Evolutionary conservation across 2,113 vertebrate genomes (phyloP), one percentile per base, ranked within the genome.

Genomic region (Brevimyrus niger): DNA sequence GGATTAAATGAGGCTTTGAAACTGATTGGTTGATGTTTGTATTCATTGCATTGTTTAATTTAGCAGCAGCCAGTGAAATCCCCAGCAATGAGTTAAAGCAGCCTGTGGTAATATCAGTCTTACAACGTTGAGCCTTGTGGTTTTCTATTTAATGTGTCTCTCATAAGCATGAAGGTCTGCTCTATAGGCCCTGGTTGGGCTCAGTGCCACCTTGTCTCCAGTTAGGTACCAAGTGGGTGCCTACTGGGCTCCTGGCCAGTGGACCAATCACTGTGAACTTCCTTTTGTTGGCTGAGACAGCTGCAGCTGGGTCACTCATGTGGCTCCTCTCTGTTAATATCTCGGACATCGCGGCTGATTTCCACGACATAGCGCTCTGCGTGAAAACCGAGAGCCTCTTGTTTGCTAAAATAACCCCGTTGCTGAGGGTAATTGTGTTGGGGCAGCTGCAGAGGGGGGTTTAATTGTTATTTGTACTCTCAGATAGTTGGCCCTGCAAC

Each of bases 371-470:
- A 93, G 92, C 89, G 31, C 51, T 50, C 65, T 35, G 46, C 23
- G 1, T 15, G 61, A 69, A 69, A 69, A 69, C 61, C 61, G 61
- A 69, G 61, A 31, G 61, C 61, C 61, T 13, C 90, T 86, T 83
- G 80, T 42, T 46, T 83, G 80, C 88, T 13, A n/a, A 61, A 80
- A 46, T 88, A 38, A 65, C 47, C 69, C 21, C 23, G 35, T 84
- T 61, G 31, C 69, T 47, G 89, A 76, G 88, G 89, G 42, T 89
- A 88, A 91, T 86, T 91, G 89, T 73, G 58, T 83, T 21, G 2
- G 88, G 47, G 31, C 61, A 91, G 87, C 91, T 91, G 89, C 76
- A 61, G 91, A 19, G 91, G 91, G 88, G 44, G 89, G 88, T 89
- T 31, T 91, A 91, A 51, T n/a, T 89, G 89, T 51, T 90, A 90